Evolutionary conservation across 2,113 vertebrate genomes (phyloP), one percentile per base, ranked within the genome.

Genomic region (Hippopotamus amphibius): DNA sequence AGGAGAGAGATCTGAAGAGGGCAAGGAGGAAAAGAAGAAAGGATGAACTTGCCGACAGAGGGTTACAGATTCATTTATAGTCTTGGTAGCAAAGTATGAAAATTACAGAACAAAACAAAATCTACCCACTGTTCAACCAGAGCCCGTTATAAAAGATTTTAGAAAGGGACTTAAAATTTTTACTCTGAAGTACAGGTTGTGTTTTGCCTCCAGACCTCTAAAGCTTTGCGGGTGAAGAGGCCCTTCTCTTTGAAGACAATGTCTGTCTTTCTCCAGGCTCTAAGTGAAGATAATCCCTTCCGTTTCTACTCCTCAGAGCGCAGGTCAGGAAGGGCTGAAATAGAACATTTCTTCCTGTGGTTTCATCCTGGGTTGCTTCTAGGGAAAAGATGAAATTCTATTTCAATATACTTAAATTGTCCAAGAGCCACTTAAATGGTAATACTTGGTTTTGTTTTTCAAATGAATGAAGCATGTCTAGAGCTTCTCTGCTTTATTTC

Each of bases 31-130:
- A 95, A 46, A 86, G 65, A 80, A 94, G 77, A 95, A 83, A 76
- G 30, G 63, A 59, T 59, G 88, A 94, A 84, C 68, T 96, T 74
- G 48, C n/a, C 0, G 1, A 53, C 2, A 10, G 77, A 90, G 10
- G 66, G 83, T 76, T 89, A 46, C 86, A 30, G 48, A 84, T 59
- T 61, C 71, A 1, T 61, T 88, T 97, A 71, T 50, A 89, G 48
- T 79, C 71, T 92, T 79, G 74, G 41, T 79, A 88, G 65, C n/a
- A 93, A 95, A 79, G 59, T 57, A 72, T 68, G 80, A 95, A 95
- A 96, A 97, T 96, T 15, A 93, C 41, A 83, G 81, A 90, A 77
- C 28, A 88, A 91, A 93, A 92, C 66, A 72, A 89, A 96, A 72
- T 61, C 41, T 66, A 79, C 53, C n/a, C 24, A 28, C 7, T 72